Evolutionary conservation across 2,888 invertebrate species (phyloP), one percentile per base, ranked within the genome.

Genomic region (Abrostola tripartita): DNA sequence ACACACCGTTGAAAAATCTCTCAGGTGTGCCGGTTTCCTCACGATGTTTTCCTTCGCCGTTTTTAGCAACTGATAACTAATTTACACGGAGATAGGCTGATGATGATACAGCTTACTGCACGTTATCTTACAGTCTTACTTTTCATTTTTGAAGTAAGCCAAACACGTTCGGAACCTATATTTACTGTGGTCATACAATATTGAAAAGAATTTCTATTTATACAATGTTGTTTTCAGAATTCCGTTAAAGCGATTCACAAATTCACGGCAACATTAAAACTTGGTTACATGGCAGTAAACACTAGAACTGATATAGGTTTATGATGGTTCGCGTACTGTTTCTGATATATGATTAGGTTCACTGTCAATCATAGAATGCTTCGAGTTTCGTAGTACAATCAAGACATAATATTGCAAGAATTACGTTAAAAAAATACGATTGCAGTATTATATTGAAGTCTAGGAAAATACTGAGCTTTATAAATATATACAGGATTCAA

Each of bases 101-200:
- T 24, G 24, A 1, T 24, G 24, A 24, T 24, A 24, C 24, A 24
- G 24, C 24, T 24, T 24, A 24, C 24, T 0, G 42, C 42, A 44
- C 37, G 42, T 41, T 58, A 60, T 51, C 37, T 57, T 47, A 35
- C 47, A 52, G 24, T 24, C 24, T 24, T 2, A 2, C 24, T 24
- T 24, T 24, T 24, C 24, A 24, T 24, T 24, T 24, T 24, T 24
- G 1, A 2, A 24, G 4, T 64, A 77, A 68, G 53, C 65, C 67
- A 80, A 65, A 64, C 56, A 77, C 60, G 60, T 73, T 79, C 68
- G 65, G 74, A 74, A 80, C 80, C 68, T 79, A 80, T 74, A 77
- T 71, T 67, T 77, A 67, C 66, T 68, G 67, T 52, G 56, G 65
- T 54, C 57, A 60, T 67, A 61, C 55, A 58, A 69, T 65, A 65